Evolutionary conservation across 2,888 invertebrate species (phyloP).

Genomic region (Euspilapteryx auroguttella): DNA sequence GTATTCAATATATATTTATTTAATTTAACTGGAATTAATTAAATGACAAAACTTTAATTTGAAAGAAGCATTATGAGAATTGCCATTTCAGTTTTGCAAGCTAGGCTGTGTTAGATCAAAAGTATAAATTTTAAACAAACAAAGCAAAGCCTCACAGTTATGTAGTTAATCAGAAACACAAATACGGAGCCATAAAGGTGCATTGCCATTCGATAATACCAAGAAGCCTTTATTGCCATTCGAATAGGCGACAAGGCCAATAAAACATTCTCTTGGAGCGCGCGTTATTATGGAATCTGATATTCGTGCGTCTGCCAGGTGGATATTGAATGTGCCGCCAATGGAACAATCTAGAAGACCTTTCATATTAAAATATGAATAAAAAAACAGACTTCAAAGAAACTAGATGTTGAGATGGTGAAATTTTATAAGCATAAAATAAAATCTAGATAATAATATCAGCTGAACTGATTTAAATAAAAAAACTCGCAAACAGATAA

Average conservation of each 20-base stretch:
- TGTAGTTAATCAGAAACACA: slow-evolving; percentile 11
- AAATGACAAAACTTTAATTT: too few relatives aligned
- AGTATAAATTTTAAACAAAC: neutral
- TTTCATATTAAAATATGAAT: slow-evolving; percentile 1
- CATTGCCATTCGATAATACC: slow-evolving; percentile 14
- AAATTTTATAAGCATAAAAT: too few relatives aligned
- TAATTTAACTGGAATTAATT: too few relatives aligned
- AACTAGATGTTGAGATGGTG: too few relatives aligned
- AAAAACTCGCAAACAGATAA: too few relatives aligned
- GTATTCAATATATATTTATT: too few relatives aligned
- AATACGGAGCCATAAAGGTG: slow-evolving; percentile 21
- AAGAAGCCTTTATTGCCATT: slow-evolving; percentile 17
- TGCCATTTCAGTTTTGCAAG: too few relatives aligned
- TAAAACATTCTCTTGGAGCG: slow-evolving; percentile 23
- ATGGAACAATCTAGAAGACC: slow-evolving; percentile 14
- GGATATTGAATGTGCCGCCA: slow-evolving; percentile 16
- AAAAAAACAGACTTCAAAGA: neutral
- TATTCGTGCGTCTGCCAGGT: slow-evolving; percentile 16
- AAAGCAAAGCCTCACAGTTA: neutral
- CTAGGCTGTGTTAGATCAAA: slow-evolving; percentile 2
- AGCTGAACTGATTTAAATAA: too few relatives aligned
- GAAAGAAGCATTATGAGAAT: too few relatives aligned
- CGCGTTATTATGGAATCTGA: slow-evolving; percentile 25
- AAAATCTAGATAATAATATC: too few relatives aligned
- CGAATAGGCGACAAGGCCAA: slow-evolving; percentile 16